Evolutionary conservation across 2,888 invertebrate genomes (phyloP).

Genomic region (Fabriciana adippe): DNA sequence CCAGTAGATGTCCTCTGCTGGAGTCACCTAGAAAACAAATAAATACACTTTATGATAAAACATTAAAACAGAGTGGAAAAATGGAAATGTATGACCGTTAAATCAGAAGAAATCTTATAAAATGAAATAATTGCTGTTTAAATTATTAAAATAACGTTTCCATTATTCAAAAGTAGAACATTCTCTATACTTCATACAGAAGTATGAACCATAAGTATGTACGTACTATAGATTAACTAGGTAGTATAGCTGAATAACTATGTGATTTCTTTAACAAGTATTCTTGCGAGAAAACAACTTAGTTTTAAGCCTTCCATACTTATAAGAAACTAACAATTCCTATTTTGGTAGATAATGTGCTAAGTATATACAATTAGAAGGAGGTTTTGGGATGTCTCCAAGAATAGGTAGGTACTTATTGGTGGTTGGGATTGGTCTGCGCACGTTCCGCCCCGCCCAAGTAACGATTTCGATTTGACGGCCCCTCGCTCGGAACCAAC

Average conservation of each 20-base stretch:
- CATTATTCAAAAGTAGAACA: too few relatives aligned
- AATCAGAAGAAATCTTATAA: too few relatives aligned
- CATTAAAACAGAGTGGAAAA: background rate
- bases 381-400: constrained; percentile 44
- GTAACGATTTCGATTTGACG: constrained; percentile 66
- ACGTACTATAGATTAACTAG: too few relatives aligned
- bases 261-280: constrained; percentile 5
- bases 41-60: constrained; percentile 3
- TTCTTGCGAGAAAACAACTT: too few relatives aligned
- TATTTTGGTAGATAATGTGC: constrained; percentile 24
- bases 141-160: too few relatives aligned
- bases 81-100: background rate
- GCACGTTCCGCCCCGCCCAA: constrained; percentile 64
- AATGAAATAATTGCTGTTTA: too few relatives aligned
- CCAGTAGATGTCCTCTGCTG: constrained; percentile 67
- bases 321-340: background rate
- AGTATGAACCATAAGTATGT: too few relatives aligned
- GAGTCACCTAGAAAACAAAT: constrained; percentile 56
- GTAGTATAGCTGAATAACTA: background rate
- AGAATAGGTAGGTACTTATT: constrained; percentile 47
- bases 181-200: too few relatives aligned
- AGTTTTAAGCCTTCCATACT: too few relatives aligned
- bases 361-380: constrained; percentile 34
- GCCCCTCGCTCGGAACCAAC: constrained; percentile 42
- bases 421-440: constrained; percentile 49